Evolutionary conservation across 2,113 vertebrate species (phyloP), one percentile per base, ranked within the genome.

Genomic region (Bubo scandiacus): DNA sequence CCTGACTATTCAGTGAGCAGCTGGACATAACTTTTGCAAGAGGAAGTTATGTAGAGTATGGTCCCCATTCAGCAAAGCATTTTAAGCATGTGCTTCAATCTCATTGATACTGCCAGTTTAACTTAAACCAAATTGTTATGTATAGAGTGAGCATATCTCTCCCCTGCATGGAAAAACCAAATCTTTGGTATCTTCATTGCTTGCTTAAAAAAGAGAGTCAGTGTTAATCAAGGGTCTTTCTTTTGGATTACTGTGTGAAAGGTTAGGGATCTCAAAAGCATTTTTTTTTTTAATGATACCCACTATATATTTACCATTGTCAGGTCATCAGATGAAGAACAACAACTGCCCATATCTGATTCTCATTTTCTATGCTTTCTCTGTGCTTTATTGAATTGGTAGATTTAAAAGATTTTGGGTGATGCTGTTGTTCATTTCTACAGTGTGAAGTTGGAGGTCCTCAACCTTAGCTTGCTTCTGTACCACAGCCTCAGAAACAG

Each of bases 1-100:
- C 59, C 59, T 84, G 83, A 25, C 68, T 92, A 2, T 89, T 89
- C 22, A 62, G 40, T 29, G 88, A 96, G 83, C 96, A 96, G 86
- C 92, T 97, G 96, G 81, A 57, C 88, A 91, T 94, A 94, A 58
- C 73, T 96, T 91, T 89, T 87, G 82, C 43, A 40, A 75, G 77
- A 90, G 81, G 63, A 86, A 84, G 96, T 81, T 96, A 95, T 97
- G 95, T 42, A 15, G 91, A 68, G 61, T 65, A 94, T 91, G 94
- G 78, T 75, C 84, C 62, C 81, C 65, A 32, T 91, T 92, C 88
- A 89, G 91, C 58, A 77, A 94, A 83, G 91, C 73, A 97, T 96
- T 92, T 91, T 80, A 89, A 77, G 88, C 66, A 96, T 73, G 80
- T 91, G 40, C 83, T 91, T 85, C 57, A 84, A 54, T 54, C 88